These are phyloP conservation scores for Tiliacea aurago DNA, from an alignment of 2,888 invertebrate species.

Conservation along the genomic window DNA sequence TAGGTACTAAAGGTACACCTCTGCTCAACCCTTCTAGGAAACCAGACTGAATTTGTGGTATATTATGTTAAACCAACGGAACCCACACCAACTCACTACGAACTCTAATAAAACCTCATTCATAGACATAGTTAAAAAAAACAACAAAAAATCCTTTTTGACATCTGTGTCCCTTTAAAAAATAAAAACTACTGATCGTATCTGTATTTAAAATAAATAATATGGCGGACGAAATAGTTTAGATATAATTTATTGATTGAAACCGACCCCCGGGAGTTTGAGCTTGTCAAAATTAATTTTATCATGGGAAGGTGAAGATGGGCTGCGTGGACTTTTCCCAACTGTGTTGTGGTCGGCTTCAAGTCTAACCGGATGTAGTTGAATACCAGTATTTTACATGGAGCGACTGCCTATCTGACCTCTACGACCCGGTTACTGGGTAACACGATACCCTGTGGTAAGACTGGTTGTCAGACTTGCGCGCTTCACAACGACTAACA, in stretches of 20 bases:
- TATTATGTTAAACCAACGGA: constrained; percentile 32
- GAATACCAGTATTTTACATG: not conserved
- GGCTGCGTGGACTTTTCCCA: not conserved
- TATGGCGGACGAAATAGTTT: constrained; percentile 68
- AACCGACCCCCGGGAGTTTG: constrained; percentile 47
- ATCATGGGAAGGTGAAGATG: constrained; percentile 36
- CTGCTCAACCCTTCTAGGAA: too few relatives aligned
- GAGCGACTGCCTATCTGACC: not conserved
- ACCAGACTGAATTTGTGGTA: too few relatives aligned
- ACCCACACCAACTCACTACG: constrained; percentile 38
- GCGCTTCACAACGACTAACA: too few relatives aligned
- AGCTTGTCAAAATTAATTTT: constrained; percentile 56
- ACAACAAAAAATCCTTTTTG: constrained; percentile 49
- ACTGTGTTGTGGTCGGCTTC: not conserved
- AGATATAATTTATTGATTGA: constrained; percentile 61
- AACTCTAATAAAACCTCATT: constrained; percentile 44
- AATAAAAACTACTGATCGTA: constrained; percentile 74
- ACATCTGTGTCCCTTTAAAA: constrained; percentile 73
- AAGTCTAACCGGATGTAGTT: not conserved
- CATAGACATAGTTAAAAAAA: constrained; percentile 54
- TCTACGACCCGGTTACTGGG: not conserved
- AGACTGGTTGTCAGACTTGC: not conserved
- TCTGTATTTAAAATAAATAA: constrained; percentile 77
- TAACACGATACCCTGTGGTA: not conserved
- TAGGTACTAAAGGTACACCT: too few relatives aligned